These are phyloP conservation scores for Andrena fulva DNA, from an alignment of 2,888 invertebrate genomes.

Conservation along the genomic window DNA sequence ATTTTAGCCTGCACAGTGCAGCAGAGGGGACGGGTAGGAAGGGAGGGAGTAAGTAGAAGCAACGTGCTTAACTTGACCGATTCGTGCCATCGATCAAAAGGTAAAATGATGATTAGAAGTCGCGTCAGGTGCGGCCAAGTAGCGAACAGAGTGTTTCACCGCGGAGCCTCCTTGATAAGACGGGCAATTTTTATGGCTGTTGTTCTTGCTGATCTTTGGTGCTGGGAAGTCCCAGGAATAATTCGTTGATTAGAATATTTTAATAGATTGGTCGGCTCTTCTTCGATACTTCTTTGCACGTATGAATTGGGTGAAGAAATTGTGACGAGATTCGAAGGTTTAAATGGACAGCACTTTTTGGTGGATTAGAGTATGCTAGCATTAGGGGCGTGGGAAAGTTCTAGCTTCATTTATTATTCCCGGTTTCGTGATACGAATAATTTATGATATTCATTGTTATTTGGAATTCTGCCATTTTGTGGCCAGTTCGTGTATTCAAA, in stretches of 20 bases:
- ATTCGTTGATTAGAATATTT: background rate
- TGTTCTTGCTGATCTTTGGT: background rate
- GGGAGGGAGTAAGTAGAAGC: background rate
- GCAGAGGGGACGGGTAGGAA: background rate
- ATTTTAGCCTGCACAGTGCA: slow-evolving; percentile 19
- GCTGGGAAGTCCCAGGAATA: background rate
- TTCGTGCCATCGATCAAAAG: slow-evolving; percentile 54
- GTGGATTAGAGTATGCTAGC: too few species aligned
- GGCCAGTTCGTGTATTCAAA: too few species aligned
- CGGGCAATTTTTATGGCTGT: background rate
- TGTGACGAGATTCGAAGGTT: too few species aligned
- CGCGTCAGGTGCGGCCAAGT: slow-evolving; percentile 49
- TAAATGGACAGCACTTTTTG: too few species aligned
- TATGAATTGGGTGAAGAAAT: too few species aligned
- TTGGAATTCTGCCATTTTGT: too few species aligned
- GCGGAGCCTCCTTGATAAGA: slow-evolving; percentile 34
- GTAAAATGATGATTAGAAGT: slow-evolving; percentile 44
- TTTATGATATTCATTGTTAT: too few species aligned
- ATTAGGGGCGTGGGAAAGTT: too few species aligned
- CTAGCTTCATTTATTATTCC: too few species aligned
- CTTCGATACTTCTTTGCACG: too few species aligned
- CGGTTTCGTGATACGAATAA: too few species aligned
- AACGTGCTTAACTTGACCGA: slow-evolving; percentile 12
- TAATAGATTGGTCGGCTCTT: too few species aligned
- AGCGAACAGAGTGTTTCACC: slow-evolving; percentile 41